These are phyloP conservation scores for Salvelinus fontinalis DNA, from an alignment of 2,113 vertebrate genomes.

Conservation along the genomic window DNA sequence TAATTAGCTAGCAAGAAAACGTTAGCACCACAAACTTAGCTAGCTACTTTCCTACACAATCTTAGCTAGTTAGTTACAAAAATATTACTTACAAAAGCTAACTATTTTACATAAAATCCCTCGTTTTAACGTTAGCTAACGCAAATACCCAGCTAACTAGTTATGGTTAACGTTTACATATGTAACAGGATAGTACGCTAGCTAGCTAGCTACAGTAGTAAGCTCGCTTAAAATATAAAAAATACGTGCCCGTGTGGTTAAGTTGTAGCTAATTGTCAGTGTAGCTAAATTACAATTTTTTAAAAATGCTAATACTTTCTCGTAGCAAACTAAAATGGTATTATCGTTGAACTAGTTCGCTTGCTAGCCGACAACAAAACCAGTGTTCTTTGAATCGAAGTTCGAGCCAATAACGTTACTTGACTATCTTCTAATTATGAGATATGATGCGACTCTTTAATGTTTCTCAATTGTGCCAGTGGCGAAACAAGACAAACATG, in stretches of 20 bases:
- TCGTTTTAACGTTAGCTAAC: not conserved
- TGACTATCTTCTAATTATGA: not conserved
- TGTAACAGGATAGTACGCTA: no score
- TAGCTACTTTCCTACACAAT: no score
- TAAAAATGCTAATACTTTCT: no score
- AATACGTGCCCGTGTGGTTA: not conserved
- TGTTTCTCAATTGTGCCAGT: not conserved
- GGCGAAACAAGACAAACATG: not conserved
- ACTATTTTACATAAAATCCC: not conserved
- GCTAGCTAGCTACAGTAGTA: no score
- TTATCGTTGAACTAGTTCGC: not conserved
- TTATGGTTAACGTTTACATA: not conserved
- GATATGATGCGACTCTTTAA: not conserved
- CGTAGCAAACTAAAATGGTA: not conserved
- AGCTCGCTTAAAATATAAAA: not conserved
- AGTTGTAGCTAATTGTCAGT: not conserved
- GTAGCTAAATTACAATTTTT: no score
- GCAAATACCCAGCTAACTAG: not conserved
- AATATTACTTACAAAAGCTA: no score
- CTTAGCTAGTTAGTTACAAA: no score
- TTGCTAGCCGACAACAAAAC: not conserved
- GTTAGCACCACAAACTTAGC: no score
- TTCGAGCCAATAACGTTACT: not conserved
- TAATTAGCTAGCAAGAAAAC: not conserved
- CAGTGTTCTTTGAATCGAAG: not conserved